Percentiles rank a stretch among this genome's conserved stretches.
Conservation (phyloP, 2,888 invertebrate species). For the Petrolisthes cinctipes region DNA sequence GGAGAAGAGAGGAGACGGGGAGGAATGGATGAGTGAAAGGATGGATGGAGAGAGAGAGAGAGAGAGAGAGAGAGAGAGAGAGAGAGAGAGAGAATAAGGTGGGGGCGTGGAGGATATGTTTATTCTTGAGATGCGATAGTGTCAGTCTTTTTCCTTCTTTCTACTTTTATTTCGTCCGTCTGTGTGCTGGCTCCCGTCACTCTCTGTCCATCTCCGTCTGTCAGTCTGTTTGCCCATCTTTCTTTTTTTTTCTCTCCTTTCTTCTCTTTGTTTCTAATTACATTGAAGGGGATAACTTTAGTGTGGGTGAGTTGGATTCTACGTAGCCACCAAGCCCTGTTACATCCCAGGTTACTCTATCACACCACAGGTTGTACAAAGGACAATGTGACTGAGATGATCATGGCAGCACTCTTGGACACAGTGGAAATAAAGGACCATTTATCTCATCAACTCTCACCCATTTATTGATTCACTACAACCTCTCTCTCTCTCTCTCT, state of each 20-base stretch:
- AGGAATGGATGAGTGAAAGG: constrained; percentile 16
- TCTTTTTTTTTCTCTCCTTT: background rate
- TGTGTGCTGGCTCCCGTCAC: background rate
- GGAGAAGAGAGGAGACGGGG: constrained; percentile 5
- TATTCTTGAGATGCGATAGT: background rate
- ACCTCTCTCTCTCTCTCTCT: constrained; percentile 2
- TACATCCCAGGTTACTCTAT: too few species aligned
- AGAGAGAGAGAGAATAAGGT: background rate
- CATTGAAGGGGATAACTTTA: too few species aligned
- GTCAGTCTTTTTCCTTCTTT: background rate
- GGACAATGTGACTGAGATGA: too few species aligned
- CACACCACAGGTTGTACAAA: too few species aligned
- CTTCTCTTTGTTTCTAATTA: background rate
- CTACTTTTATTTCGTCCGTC: background rate
- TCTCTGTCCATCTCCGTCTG: constrained; percentile 9
- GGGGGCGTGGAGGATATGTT: background rate
- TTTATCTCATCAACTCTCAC: background rate
- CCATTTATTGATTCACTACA: too few species aligned
- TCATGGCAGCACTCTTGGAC: too few species aligned
- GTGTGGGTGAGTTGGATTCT: too few species aligned
- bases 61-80: background rate
- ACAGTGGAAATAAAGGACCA: background rate
- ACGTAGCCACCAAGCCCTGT: too few species aligned
- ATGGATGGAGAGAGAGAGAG: background rate
- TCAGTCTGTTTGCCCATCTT: background rate